phyloP scores from a whole-genome alignment of 1,140 invertebrate species.

The Sminthurides bifidus region DNA sequence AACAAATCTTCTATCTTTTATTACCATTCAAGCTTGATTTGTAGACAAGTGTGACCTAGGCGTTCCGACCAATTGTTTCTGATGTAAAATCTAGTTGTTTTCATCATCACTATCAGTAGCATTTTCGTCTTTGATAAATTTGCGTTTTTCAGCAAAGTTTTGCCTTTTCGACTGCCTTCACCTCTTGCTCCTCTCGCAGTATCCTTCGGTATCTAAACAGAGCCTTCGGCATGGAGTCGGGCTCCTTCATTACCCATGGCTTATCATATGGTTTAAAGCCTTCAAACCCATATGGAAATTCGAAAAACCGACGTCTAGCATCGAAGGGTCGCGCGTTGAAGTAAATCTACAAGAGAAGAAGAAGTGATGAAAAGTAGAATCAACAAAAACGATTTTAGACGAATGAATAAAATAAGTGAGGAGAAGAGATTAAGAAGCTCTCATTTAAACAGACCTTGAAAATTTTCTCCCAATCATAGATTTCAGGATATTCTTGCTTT shows the following conservation, averaged over 20 bases:
- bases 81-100: no score
- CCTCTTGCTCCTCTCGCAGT: background rate
- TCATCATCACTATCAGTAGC: no score
- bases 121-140: no score
- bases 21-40: no score
- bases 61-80: no score
- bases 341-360: constrained; percentile 33
- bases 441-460: constrained; percentile 46
- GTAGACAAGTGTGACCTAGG: no score
- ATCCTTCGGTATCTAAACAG: constrained; percentile 1
- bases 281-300: constrained; percentile 36
- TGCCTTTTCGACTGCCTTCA: background rate
- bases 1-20: no score
- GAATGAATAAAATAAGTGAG: background rate
- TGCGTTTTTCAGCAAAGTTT: no score
- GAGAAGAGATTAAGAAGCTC: background rate
- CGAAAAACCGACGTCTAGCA: constrained; percentile 52
- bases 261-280: constrained; percentile 12
- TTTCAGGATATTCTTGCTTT: constrained; percentile 49
- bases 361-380: background rate
- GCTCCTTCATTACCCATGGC: constrained; percentile 14
- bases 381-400: background rate
- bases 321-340: constrained; percentile 52
- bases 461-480: constrained; percentile 61
- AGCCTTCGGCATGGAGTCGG: background rate